phyloP scores from a whole-genome alignment of 2,888 invertebrate species.

The Cosmopolites sordidus region DNA sequence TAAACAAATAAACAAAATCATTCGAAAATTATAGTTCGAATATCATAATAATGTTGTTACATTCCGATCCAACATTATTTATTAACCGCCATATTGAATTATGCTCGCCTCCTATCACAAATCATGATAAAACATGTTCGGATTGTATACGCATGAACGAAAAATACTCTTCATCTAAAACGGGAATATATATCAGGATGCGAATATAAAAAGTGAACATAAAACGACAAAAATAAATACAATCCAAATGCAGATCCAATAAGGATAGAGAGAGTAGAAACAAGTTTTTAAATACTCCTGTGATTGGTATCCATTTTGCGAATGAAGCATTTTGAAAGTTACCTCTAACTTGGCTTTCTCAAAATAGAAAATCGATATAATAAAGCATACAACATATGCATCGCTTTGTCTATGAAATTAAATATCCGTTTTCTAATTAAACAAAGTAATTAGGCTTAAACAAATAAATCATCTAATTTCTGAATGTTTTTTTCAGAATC shows the following conservation, averaged over 20 bases:
- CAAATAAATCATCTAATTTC: no score
- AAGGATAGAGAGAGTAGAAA: no score
- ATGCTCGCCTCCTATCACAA: not conserved
- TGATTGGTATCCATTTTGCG: slow-evolving; percentile 16
- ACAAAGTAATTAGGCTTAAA: no score
- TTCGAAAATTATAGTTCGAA: not conserved
- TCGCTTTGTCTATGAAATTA: not conserved
- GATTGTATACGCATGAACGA: no score
- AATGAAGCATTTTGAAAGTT: slow-evolving; percentile 17
- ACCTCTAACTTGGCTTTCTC: slow-evolving; percentile 15
- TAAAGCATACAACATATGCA: not conserved
- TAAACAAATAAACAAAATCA: not conserved
- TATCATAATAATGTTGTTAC: not conserved
- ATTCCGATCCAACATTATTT: not conserved
- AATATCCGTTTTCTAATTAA: not conserved
- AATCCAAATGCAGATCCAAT: no score
- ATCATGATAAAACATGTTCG: not conserved
- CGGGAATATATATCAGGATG: no score
- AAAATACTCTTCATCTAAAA: not conserved
- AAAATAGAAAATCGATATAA: slow-evolving; percentile 26
- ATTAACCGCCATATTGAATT: not conserved
- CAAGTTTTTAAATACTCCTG: not conserved
- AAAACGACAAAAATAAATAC: no score
- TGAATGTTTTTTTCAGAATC: no score
- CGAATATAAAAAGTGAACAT: no score